Evolutionary conservation across 2,888 invertebrate genomes (phyloP), one percentile per base, ranked within the genome.

Genomic region (Imbricaverruca yamaguchii): DNA sequence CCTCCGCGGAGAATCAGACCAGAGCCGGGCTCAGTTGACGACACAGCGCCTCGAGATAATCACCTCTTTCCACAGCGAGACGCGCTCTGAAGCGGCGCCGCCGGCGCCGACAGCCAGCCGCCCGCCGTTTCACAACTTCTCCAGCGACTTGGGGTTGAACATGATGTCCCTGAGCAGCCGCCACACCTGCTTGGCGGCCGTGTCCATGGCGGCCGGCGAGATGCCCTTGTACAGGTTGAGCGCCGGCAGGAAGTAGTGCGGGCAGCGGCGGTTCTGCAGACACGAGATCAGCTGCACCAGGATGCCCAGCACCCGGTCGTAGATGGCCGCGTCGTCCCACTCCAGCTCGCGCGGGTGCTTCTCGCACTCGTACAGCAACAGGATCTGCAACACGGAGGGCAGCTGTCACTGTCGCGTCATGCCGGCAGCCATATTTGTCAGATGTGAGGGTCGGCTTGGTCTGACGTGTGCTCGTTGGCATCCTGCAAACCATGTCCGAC

Each of bases 221-320:
- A 96, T 96, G 82, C 96, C 96, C 87, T 95, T 94, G 88, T 98
- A 95, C 83, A 98, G 89, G 88, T 97, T 97, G 86, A 97, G 91
- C 86, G 93, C 93, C 21, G 97, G 96, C 82, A 97, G 90, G 89
- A 97, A 97, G 87, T 97, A 97, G 88, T 97, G 97, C 56, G 96
- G 96, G 88, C 97, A 97, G 81, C 95, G 90, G 80, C 96, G 92
- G 87, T 96, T 97, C 88, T 98, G 97, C 84, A 98, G 91, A 87
- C 97, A 97, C n/a, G 96, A 96, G 85, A 97, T 97, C 86, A 97
- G 89, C 89, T 98, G 97, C 84, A 98, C 90, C 84, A 97, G 93
- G 84, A 97, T 95, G 2, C 97, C 97, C 87, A 95, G 95, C 86
- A 96, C 93, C 81, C 96, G 90, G 88, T 97, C 97, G 0, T 94